Evolutionary conservation across 2,888 invertebrate species (phyloP), one percentile per base, ranked within the genome.

Genomic region (Lissocephala sabroskyi): DNA sequence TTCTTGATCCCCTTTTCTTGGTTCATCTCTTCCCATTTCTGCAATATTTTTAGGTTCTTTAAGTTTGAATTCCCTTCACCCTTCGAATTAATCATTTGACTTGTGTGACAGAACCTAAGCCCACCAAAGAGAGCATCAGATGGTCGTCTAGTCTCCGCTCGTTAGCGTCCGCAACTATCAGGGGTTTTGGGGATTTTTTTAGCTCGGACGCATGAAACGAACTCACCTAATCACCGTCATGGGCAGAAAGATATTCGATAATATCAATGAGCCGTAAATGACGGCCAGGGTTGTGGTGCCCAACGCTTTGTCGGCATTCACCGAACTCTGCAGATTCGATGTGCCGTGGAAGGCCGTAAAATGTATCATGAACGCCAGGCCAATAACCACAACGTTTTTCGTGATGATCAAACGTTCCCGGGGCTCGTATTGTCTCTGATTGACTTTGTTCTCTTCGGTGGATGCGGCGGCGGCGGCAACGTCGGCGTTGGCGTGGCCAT

Each of bases 311-410:
- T 92, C 92, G 13, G 91, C 89, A 83, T 96, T 95, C 45, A 96
- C 89, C 0, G 94, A 94, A 80, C 94, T 95, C 85, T 93, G 93
- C 32, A 93, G 86, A 83, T 93, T 93, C 41, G 92, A 91, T 1
- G 92, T 89, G 3, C 93, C 93, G 85, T 92, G 94, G 83, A 96
- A 97, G 3, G 96, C 95, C 1, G 95, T 97, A 85, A 97, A 95
- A 64, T 95, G 92, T 65, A 96, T 89, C 90, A 96, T 92, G 85
- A 97, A 97, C 0, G 95, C 95, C 52, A 94, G 86, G 1, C 96
- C 94, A 42, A 97, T 89, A 29, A 95, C 88, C 55, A 94, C 84
- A 35, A 96, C 90, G 83, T 97, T 97, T 74, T 91, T 91, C 79
- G 93, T 88, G 74, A 96, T 95, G 37, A 93, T 87, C 87, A 91